These are phyloP conservation scores for Etheostoma nigrum DNA, from an alignment of 2,797 vertebrate genomes.

Conservation along the genomic window DNA sequence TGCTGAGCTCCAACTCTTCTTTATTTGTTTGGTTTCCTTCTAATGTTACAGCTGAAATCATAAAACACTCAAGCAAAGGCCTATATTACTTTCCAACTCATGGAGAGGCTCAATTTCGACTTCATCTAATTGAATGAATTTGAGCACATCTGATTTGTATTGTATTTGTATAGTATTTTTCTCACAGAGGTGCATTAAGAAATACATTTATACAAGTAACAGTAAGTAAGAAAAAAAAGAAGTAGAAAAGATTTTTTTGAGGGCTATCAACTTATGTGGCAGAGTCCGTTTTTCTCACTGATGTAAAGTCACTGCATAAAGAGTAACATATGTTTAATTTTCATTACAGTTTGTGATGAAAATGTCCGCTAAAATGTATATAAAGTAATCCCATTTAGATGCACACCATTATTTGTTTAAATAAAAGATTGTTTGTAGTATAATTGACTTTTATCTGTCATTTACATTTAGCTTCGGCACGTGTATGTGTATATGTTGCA, in stretches of 20 bases:
- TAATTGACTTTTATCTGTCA: neutral
- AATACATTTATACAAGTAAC: neutral
- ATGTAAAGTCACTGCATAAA: neutral
- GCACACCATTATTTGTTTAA: neutral
- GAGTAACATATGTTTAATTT: neutral
- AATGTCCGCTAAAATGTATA: neutral
- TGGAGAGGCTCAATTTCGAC: neutral
- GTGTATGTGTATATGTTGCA: neutral
- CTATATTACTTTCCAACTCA: neutral
- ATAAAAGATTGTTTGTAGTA: neutral
- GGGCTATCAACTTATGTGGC: neutral
- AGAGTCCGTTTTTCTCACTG: neutral
- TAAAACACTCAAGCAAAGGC: neutral
- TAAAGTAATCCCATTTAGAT: neutral
- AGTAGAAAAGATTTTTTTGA: neutral
- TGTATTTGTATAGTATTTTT: no score
- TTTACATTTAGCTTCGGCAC: neutral
- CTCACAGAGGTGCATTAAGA: neutral
- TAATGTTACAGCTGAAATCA: neutral
- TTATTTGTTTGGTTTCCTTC: neutral
- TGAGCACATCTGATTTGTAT: neutral
- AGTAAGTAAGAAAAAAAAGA: neutral
- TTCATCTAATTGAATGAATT: neutral
- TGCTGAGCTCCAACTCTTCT: constrained; percentile 7
- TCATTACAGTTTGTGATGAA: neutral